Conservation (phyloP, 2,113 vertebrate species). For the Brachyistius frenatus region DNA sequence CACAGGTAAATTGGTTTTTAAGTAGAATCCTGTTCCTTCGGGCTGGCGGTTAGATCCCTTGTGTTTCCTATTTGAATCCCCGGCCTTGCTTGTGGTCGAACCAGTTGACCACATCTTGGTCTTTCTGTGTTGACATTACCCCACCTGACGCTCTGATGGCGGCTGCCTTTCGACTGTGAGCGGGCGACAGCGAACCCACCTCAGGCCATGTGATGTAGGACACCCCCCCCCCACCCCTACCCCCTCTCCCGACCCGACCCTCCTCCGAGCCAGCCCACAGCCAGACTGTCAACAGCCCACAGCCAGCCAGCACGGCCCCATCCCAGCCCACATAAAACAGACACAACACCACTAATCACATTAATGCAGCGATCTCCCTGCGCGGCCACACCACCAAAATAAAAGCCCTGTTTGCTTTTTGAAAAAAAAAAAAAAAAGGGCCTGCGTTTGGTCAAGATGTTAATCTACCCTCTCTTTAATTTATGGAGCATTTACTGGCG, state of each 20-base stretch:
- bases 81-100: constrained; percentile 19
- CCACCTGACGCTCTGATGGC: constrained; percentile 43
- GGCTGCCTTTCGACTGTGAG: constrained; percentile 22
- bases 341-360: constrained; percentile 82
- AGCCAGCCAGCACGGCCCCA: constrained; percentile 65
- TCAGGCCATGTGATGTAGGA: constrained; percentile 37
- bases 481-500: constrained; percentile 77
- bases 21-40: constrained; percentile 30
- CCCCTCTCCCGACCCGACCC: constrained; percentile 34
- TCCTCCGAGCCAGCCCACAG: constrained; percentile 52
- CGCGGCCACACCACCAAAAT: constrained; percentile 64
- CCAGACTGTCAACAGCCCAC: constrained; percentile 56
- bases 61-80: not conserved
- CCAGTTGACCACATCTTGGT: constrained; percentile 23
- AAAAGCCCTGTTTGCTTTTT: constrained; percentile 69
- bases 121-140: constrained; percentile 35
- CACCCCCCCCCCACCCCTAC: constrained; percentile 24
- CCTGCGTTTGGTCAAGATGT: constrained; percentile 77
- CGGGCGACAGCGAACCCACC: constrained; percentile 35
- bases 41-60: not conserved
- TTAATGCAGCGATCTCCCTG: constrained; percentile 72
- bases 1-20: constrained; percentile 5
- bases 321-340: constrained; percentile 79
- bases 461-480: constrained; percentile 79
- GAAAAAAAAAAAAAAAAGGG: constrained; percentile 40